Conservation (phyloP, 92 coral and sea anemone genomes). For the Montipora capitata region DNA sequence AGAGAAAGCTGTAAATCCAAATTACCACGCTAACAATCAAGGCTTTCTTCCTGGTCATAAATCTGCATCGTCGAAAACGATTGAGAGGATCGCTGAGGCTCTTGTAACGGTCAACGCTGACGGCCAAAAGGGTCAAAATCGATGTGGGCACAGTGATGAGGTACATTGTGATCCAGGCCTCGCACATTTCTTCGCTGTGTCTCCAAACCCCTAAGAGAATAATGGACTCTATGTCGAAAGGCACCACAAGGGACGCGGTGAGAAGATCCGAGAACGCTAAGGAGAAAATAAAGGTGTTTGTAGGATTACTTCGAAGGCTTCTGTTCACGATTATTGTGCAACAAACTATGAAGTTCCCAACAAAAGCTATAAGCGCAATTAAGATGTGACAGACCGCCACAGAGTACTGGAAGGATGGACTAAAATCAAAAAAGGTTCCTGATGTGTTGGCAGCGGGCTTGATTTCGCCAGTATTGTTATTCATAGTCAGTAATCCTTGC, state of each 20-base stretch:
- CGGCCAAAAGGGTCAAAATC: no score
- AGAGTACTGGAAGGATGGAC: conserved; percentile 23
- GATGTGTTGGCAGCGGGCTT: not conserved
- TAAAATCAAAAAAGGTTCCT: not conserved
- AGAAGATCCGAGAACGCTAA: conserved; percentile 75
- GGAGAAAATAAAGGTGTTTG: conserved; percentile 73
- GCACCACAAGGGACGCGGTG: conserved; percentile 50
- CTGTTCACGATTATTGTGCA: conserved; percentile 45
- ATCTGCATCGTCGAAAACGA: conserved; percentile 82
- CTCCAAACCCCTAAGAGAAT: no score
- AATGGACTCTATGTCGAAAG: no score
- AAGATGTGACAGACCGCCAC: conserved; percentile 44
- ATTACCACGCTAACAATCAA: conserved; percentile 60
- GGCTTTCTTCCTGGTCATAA: conserved; percentile 86
- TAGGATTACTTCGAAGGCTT: conserved; percentile 69
- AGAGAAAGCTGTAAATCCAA: conserved; percentile 90
- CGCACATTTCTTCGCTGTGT: no score
- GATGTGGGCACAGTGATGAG: no score
- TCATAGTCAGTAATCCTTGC: not conserved
- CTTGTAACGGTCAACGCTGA: no score
- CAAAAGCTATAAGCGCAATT: conserved; percentile 39
- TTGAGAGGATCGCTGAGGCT: no score
- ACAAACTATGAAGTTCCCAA: conserved; percentile 75
- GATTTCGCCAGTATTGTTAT: not conserved
- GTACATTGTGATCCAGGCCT: no score